phyloP scores from a whole-genome alignment of 2,888 invertebrate species.

The Mimumesa dahlbomi region DNA sequence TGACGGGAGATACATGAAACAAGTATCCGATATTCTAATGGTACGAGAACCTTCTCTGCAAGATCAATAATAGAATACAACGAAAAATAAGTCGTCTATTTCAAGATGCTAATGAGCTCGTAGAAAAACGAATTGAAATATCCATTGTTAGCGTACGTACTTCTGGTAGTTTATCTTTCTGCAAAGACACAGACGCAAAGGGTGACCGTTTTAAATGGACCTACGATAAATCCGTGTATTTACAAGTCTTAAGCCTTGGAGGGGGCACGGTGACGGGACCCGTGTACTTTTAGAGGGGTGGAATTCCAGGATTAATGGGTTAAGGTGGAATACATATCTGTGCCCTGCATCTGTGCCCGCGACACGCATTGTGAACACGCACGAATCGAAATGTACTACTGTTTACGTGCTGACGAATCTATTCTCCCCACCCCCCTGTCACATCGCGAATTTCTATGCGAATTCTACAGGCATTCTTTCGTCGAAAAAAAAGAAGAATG shows the following conservation, averaged over 20 bases:
- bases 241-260: constrained; percentile 15
- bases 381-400: background rate
- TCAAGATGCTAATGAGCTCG: too few species aligned
- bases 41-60: too few species aligned
- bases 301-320: constrained; percentile 52
- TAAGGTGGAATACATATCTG: constrained; percentile 40
- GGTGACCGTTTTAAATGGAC: background rate
- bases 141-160: background rate
- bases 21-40: too few species aligned
- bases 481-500: too few species aligned
- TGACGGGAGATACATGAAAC: too few species aligned
- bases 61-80: too few species aligned
- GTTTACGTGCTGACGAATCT: constrained; percentile 6
- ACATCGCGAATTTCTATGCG: too few species aligned
- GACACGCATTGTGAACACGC: constrained; percentile 23
- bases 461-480: too few species aligned
- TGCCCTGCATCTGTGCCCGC: constrained; percentile 49
- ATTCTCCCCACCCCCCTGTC: too few species aligned
- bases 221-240: constrained; percentile 30
- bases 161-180: background rate
- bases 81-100: too few species aligned
- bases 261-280: background rate
- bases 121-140: too few species aligned
- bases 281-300: constrained; percentile 24
- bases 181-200: constrained; percentile 3